Evolutionary conservation across 2,113 vertebrate species (phyloP).

Genomic region (Leptodactylus fuscus): DNA sequence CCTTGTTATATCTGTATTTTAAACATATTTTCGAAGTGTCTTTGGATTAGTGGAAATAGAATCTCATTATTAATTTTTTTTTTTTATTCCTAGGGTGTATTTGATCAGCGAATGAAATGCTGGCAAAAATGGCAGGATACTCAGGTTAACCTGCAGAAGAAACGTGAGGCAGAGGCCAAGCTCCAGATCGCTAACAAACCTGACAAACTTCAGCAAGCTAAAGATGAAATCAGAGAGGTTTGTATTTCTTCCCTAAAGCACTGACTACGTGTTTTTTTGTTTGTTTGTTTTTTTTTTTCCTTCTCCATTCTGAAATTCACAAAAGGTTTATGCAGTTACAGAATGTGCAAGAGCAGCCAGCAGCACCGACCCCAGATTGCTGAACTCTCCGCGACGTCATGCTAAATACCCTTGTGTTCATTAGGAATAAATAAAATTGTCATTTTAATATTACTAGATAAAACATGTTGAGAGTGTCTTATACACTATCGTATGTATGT

Average conservation of each 20-base stretch:
- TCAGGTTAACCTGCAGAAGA: conserved; percentile 93
- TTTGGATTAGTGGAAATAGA: too few species aligned
- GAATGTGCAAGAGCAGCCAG: conserved; percentile 30
- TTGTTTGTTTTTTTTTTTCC: neutral
- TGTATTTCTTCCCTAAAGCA: conserved; percentile 38
- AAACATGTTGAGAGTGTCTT: too few species aligned
- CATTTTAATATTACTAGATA: too few species aligned
- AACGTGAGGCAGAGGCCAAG: conserved; percentile 94
- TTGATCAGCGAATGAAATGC: conserved; percentile 95
- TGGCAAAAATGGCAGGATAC: conserved; percentile 98
- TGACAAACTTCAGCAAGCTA: conserved; percentile 96
- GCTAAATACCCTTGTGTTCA: neutral
- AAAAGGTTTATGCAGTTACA: neutral
- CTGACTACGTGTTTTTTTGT: neutral
- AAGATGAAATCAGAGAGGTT: conserved; percentile 97
- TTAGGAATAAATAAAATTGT: neutral
- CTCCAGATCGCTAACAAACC: conserved; percentile 94
- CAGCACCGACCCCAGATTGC: conserved; percentile 12
- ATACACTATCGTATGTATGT: too few species aligned
- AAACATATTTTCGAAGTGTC: too few species aligned
- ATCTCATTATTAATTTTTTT: neutral
- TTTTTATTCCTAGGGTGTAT: conserved; percentile 80
- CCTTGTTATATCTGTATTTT: too few species aligned
- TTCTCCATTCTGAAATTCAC: conserved; percentile 25
- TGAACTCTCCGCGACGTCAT: neutral